phyloP scores from a whole-genome alignment of 2,113 vertebrate species.

The Scalopus aquaticus region DNA sequence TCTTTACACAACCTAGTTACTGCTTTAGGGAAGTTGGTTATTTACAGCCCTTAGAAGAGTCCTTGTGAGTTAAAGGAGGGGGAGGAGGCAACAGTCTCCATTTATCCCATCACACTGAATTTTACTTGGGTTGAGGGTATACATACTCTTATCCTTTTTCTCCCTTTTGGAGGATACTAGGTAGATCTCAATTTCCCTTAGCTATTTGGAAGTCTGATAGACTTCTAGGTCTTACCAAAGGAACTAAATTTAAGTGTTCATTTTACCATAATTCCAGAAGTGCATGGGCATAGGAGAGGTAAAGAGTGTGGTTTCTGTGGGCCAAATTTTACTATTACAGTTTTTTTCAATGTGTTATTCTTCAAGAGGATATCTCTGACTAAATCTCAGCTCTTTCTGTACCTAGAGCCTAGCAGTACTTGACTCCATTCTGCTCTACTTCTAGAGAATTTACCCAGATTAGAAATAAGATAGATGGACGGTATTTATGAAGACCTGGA shows the following conservation, averaged over 20 bases:
- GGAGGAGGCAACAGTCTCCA: not conserved
- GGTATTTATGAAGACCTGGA: not conserved
- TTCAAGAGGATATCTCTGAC: not conserved
- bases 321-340: not conserved
- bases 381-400: conserved; percentile 1
- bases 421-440: not conserved
- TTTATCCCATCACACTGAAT: not conserved
- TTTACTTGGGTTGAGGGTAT: not conserved
- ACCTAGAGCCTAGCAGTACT: not conserved
- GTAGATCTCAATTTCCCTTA: not conserved
- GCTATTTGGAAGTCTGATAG: conserved; percentile 15
- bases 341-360: not conserved
- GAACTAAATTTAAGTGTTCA: not conserved
- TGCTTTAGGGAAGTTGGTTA: not conserved
- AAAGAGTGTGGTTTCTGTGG: not conserved
- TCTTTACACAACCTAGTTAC: not conserved
- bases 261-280: not conserved
- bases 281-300: not conserved
- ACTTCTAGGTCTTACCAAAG: not conserved
- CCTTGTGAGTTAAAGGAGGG: not conserved
- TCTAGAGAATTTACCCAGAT: not conserved
- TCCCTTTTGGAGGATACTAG: not conserved
- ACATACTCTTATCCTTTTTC: not conserved
- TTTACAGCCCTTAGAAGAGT: not conserved
- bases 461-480: not conserved